phyloP scores from a whole-genome alignment of 2,888 invertebrate species.

The Pomacea canaliculata region DNA sequence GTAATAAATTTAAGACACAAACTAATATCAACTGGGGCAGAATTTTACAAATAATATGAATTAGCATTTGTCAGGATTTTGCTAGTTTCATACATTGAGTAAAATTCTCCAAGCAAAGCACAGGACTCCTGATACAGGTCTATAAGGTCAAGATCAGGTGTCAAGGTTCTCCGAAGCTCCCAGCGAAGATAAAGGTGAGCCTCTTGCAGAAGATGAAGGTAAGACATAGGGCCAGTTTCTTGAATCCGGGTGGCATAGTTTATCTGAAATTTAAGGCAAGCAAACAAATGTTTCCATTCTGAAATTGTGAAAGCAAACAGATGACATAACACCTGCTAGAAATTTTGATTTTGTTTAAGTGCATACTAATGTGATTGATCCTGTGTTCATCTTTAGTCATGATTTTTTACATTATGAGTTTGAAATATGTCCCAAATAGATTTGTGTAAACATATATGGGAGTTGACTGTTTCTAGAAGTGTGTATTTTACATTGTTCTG shows the following conservation, averaged over 20 bases:
- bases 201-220: constrained; percentile 81
- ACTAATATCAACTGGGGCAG: too few relatives aligned
- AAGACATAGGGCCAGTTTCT: constrained; percentile 77
- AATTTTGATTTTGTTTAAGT: neutral
- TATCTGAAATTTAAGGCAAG: constrained; percentile 37
- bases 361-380: too few relatives aligned
- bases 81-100: constrained; percentile 46
- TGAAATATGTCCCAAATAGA: too few relatives aligned
- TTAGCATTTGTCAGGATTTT: too few relatives aligned
- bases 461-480: too few relatives aligned
- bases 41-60: too few relatives aligned
- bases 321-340: neutral
- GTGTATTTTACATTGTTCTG: too few relatives aligned
- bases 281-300: neutral
- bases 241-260: constrained; percentile 48
- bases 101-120: constrained; percentile 55
- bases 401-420: too few relatives aligned
- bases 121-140: constrained; percentile 49
- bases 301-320: neutral
- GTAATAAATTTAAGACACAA: too few relatives aligned
- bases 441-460: too few relatives aligned
- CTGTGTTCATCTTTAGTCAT: too few relatives aligned
- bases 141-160: constrained; percentile 26
- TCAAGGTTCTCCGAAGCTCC: constrained; percentile 6
- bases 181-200: constrained; percentile 77